A percentile compares a stretch with the other conserved stretches of the same genome.
These are phyloP conservation scores for Amblyteles armatorius DNA, from an alignment of 2,888 invertebrate genomes.

Conservation along the genomic window DNA sequence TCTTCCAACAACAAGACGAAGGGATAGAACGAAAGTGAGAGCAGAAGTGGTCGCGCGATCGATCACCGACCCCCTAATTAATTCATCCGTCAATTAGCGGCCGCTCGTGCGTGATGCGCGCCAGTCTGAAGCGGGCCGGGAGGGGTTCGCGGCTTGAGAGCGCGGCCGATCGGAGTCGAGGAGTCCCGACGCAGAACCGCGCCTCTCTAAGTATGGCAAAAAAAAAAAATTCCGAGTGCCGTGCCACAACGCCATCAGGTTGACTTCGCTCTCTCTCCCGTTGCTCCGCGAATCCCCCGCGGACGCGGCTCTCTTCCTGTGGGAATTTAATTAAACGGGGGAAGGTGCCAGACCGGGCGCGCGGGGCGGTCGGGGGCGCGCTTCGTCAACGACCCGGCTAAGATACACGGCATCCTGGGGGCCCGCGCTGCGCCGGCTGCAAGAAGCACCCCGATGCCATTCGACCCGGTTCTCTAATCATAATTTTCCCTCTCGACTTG, in stretches of 20 bases:
- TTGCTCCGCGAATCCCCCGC: background rate
- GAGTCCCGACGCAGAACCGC: constrained; percentile 52
- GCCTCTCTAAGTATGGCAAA: constrained; percentile 67
- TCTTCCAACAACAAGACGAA: background rate
- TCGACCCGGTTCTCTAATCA: constrained; percentile 69
- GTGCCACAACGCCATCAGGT: constrained; percentile 49
- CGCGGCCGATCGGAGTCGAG: constrained; percentile 43
- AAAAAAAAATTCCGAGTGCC: constrained; percentile 51
- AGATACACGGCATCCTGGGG: constrained; percentile 72
- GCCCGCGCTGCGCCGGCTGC: constrained; percentile 71
- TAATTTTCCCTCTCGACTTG: constrained; percentile 55
- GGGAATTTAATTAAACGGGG: constrained; percentile 83
- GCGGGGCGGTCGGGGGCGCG: constrained; percentile 1
- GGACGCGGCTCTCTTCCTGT: constrained; percentile 65
- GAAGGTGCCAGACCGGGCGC: constrained; percentile 55
- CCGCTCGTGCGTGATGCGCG: constrained; percentile 65
- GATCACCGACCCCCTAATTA: constrained; percentile 81
- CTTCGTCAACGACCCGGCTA: constrained; percentile 60
- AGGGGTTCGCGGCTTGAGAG: background rate
- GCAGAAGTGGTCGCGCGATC: constrained; percentile 71
- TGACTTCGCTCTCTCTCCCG: constrained; percentile 4
- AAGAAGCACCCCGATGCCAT: constrained; percentile 77
- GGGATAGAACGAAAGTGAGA: constrained; percentile 37
- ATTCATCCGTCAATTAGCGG: constrained; percentile 83
- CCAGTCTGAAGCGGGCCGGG: background rate